phyloP scores from a whole-genome alignment of 2,888 invertebrate species.

The Pherbina coryleti region DNA sequence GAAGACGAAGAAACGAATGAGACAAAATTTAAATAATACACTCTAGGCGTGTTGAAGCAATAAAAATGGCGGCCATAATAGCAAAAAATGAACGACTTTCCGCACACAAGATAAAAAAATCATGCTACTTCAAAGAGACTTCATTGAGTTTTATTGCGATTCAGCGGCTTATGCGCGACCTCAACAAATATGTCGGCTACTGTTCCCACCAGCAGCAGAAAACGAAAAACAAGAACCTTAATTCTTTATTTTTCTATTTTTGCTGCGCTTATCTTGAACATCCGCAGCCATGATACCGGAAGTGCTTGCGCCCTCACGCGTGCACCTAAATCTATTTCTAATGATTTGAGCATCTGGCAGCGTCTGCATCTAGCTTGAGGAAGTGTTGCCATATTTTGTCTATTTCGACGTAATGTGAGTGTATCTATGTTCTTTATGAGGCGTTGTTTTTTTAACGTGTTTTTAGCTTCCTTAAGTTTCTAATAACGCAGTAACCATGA shows the following conservation, averaged over 20 bases:
- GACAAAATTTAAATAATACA: too few relatives aligned
- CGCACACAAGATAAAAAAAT: too few relatives aligned
- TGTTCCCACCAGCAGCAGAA: neutral
- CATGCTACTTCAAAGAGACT: too few relatives aligned
- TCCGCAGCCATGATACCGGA: neutral
- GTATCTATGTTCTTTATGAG: neutral
- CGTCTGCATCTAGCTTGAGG: neutral
- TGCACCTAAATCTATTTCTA: neutral
- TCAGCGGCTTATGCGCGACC: neutral
- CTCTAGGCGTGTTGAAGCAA: too few relatives aligned
- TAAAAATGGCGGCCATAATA: too few relatives aligned
- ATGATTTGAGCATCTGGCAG: neutral
- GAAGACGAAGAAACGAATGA: too few relatives aligned
- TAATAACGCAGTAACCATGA: neutral
- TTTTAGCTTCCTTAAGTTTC: neutral
- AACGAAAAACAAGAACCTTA: neutral
- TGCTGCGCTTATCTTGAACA: too few relatives aligned
- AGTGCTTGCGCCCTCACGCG: neutral
- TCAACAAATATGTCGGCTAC: neutral
- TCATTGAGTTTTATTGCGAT: too few relatives aligned
- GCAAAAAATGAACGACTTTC: too few relatives aligned
- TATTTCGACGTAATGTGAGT: neutral
- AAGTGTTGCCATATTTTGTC: neutral
- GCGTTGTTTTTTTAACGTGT: neutral
- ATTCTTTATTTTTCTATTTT: neutral